These are phyloP conservation scores for Macaria notata DNA, from an alignment of 2,888 invertebrate species.

Conservation along the genomic window DNA sequence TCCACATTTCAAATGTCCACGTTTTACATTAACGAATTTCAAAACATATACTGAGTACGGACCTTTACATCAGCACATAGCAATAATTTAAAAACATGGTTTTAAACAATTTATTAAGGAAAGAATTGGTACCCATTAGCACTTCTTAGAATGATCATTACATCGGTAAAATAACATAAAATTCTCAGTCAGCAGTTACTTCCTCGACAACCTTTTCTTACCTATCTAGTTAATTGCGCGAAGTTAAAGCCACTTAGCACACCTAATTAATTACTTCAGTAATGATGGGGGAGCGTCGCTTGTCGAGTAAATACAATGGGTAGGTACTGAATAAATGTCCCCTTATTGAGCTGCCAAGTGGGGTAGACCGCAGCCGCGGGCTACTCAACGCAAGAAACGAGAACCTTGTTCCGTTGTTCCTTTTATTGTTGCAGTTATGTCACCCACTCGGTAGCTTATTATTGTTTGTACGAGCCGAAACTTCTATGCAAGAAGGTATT, in stretches of 20 bases:
- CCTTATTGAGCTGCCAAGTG: constrained; percentile 38
- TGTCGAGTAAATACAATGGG: constrained; percentile 39
- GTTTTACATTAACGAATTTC: no score
- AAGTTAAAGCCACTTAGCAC: constrained; percentile 23
- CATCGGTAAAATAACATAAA: not conserved
- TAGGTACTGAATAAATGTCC: constrained; percentile 39
- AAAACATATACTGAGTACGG: no score
- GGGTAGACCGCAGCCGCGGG: constrained; percentile 36
- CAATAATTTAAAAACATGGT: no score
- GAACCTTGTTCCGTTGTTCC: constrained; percentile 37
- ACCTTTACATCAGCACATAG: no score
- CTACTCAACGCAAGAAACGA: constrained; percentile 34
- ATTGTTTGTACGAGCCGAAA: not conserved
- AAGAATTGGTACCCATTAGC: no score
- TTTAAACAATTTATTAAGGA: no score
- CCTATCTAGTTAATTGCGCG: constrained; percentile 17
- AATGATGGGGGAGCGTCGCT: constrained; percentile 31
- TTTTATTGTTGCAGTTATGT: constrained; percentile 38
- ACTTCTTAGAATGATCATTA: no score
- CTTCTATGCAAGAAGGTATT: no score
- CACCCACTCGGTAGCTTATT: constrained; percentile 4
- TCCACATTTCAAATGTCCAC: no score
- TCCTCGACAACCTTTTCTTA: constrained; percentile 1
- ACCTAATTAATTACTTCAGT: constrained; percentile 34
- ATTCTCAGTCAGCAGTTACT: not conserved